A percentile compares a stretch with the other conserved stretches of the same genome.
phyloP scores from a whole-genome alignment of 2,888 invertebrate genomes.

The Drosophila phalerata region DNA sequence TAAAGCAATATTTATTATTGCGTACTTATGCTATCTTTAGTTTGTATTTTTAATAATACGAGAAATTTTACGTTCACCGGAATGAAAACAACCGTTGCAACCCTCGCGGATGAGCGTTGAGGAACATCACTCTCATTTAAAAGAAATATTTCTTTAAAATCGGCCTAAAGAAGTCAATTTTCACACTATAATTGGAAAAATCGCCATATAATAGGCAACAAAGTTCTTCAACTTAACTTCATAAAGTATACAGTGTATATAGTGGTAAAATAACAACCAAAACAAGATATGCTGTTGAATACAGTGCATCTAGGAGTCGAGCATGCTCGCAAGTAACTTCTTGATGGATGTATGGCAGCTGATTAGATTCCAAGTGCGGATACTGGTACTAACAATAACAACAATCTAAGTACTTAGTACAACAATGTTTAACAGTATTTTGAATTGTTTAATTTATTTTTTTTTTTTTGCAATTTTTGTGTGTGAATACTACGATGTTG shows the following conservation, averaged over 20 bases:
- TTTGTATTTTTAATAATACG: too few relatives aligned
- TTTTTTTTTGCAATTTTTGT: slow-evolving; percentile 9
- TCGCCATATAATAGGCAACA: too few relatives aligned
- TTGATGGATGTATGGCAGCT: slow-evolving; percentile 30
- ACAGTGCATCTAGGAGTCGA: not conserved
- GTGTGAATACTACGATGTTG: slow-evolving; percentile 37
- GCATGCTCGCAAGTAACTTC: not conserved
- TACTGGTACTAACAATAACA: slow-evolving; percentile 31
- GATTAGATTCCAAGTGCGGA: slow-evolving; percentile 67
- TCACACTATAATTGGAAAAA: too few relatives aligned
- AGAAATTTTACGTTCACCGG: too few relatives aligned
- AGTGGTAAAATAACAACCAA: not conserved
- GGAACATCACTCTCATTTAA: too few relatives aligned
- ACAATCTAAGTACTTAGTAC: slow-evolving; percentile 21
- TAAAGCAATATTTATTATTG: not conserved
- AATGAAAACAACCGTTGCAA: too few relatives aligned
- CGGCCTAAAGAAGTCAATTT: too few relatives aligned
- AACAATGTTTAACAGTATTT: slow-evolving; percentile 40
- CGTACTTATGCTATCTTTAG: too few relatives aligned
- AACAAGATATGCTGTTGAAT: not conserved
- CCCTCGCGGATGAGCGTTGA: too few relatives aligned
- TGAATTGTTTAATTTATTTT: slow-evolving; percentile 28
- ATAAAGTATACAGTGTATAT: too few relatives aligned
- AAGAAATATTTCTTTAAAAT: too few relatives aligned
- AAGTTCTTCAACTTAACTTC: too few relatives aligned